These are phyloP conservation scores for Diuraphis noxia DNA, from an alignment of 1,140 invertebrate species.

Conservation along the genomic window DNA sequence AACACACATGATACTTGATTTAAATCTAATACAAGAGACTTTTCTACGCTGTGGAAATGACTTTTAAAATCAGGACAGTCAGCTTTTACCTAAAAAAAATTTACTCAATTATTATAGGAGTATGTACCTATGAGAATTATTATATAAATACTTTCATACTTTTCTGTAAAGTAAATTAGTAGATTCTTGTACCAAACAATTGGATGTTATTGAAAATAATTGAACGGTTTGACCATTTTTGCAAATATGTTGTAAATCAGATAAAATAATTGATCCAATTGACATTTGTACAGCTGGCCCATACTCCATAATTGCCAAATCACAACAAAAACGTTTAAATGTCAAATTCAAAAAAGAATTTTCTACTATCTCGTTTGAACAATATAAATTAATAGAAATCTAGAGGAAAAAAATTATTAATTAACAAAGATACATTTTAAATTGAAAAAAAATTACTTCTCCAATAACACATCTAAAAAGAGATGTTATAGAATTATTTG, in stretches of 20 bases:
- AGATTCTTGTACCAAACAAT: slow-evolving; percentile 64
- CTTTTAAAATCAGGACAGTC: slow-evolving; percentile 82
- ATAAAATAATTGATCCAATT: slow-evolving; percentile 72
- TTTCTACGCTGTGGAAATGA: slow-evolving; percentile 80
- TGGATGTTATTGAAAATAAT: slow-evolving; percentile 56
- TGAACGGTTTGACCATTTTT: slow-evolving; percentile 77
- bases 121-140: neutral
- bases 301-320: slow-evolving; percentile 77
- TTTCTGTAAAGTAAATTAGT: slow-evolving; percentile 77
- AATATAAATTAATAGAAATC: slow-evolving; percentile 64
- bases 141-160: slow-evolving; percentile 61
- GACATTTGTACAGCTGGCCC: slow-evolving; percentile 78
- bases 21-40: slow-evolving; percentile 74
- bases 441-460: slow-evolving; percentile 62
- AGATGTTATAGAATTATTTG: slow-evolving; percentile 73
- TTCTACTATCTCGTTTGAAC: slow-evolving; percentile 69
- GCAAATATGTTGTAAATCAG: slow-evolving; percentile 78
- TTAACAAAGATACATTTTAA: neutral
- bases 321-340: slow-evolving; percentile 71
- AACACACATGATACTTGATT: slow-evolving; percentile 69
- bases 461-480: slow-evolving; percentile 74
- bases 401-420: slow-evolving; percentile 43
- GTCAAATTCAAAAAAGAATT: slow-evolving; percentile 77
- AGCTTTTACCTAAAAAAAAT: slow-evolving; percentile 67
- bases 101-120: neutral